Base-by-base conservation (phyloP, 2,888 invertebrate species). In the Diaphora mendica region DNA sequence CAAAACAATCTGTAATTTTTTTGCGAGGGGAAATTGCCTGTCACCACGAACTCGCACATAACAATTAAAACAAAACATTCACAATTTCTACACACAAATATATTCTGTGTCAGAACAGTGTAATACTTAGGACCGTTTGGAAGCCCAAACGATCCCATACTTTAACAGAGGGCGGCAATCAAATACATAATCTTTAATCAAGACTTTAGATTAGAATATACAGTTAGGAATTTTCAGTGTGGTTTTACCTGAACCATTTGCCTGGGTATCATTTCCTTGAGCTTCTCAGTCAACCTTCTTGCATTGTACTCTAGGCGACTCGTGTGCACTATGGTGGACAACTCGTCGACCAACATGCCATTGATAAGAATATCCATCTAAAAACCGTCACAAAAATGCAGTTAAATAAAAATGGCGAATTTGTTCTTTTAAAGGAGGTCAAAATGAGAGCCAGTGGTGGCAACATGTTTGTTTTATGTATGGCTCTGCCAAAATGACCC, bases 241-340 rank as follows among this genome's bases (percentile, higher is more conserved):
- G 23, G 35, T 33, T 15, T 69, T 89, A 96, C 96, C 92, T 95
- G 97, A 77, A 98, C 97, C 96, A 98, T 97, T 92, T 99, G 99
- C 71, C 98, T 96, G 0, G 99, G 99, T 88, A 99, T 98, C 86
- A 97, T 97, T 70, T 99, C 98, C 83, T 97, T 97, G 39, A 99
- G 95, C 89, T 97, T 98, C 44, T 95, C 91, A 66, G 98, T 97
- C 89, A 99, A 96, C 75, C 96, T 96, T 77, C 97, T 96, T 0
- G 97, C 98, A 64, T 96, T 93, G 64, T 94, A 92, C 79, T 96
- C 96, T 0, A 97, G 96, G 82, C 97, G 97, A 30, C 97, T 96
- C 0, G 91, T 89, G 89, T 99, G 99, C 0, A 98, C 97, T 80
- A 99, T 97, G 23, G 96, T 97, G 62, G 98, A 97, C 72, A 99